Base-by-base conservation (phyloP, 2,113 vertebrate species). In the Crotalus tigris region DNA sequence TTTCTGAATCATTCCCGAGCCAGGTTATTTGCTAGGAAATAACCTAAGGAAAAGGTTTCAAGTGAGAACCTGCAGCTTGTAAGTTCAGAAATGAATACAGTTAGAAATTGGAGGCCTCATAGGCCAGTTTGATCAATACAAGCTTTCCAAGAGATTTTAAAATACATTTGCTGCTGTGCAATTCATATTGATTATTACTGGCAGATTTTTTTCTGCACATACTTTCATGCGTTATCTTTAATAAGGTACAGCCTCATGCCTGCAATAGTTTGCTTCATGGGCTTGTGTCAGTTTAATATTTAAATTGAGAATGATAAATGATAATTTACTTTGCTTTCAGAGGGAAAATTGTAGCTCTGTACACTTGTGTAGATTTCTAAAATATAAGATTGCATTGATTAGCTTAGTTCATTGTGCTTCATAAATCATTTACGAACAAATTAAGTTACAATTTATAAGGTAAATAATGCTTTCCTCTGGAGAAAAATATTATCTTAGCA, bases 1-100 rank as follows among this genome's bases (percentile, higher is more conserved):
- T 51, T 81, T 96, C 95, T 95, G 91, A 96, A 96, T 93, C 91
- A 93, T 97, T 97, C 97, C 95, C 91, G 57, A 95, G 94, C 91
- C 86, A 92, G 95, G 93, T 92, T 95, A 94, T 95, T 96, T 96
- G 92, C 49, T 91, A 88, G 51, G 11, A 90, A 92, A 95, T 93
- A 94, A 88, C 55, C 81, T 85, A 64, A 44, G 93, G 19, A 69
- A 59, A 13, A 57, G 1, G 33, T 21, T 33, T 69, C 33, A 89
- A 89, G 51, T 44, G 85, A 64, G 23, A 91, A 49, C 33, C n/a
- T 64, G 29, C 75, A 81, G 57, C 87, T 92, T 90, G 81, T 89
- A 90, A 93, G 88, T 44, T 0, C 15, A 53, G 59, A 81, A 0
- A 85, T 29, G 88, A 92, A 94, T 55, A 21, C 61, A n/a, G 87